A percentile compares a stretch with the other conserved stretches of the same genome.
Evolutionary conservation across 2,888 invertebrate species (phyloP).

Genomic region (Oscheius myriophilus): DNA sequence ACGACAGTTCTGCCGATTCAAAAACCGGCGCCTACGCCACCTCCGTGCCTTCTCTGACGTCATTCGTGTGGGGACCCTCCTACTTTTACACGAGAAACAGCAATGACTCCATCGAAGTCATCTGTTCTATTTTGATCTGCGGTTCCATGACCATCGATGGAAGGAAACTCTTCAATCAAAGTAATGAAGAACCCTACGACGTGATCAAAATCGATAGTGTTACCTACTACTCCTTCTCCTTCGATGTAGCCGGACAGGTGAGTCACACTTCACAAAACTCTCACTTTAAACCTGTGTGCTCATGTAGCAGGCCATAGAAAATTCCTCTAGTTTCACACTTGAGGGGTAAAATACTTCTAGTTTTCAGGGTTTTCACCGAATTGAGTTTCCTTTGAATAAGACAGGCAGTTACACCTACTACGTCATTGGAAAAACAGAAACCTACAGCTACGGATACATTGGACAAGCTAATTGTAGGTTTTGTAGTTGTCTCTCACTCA

Average conservation of each 20-base stretch:
- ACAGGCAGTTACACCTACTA: background rate
- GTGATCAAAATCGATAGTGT: background rate
- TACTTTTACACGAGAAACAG: conserved; percentile 44
- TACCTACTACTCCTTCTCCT: conserved; percentile 5
- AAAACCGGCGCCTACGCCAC: conserved; percentile 42
- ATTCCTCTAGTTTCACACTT: too few species aligned
- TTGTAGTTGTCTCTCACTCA: too few species aligned
- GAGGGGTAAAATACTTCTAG: too few species aligned
- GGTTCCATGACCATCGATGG: conserved; percentile 6
- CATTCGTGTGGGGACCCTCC: conserved; percentile 27
- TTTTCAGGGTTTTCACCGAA: conserved; percentile 16
- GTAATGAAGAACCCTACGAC: background rate
- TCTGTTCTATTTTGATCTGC: background rate
- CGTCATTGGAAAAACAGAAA: conserved; percentile 2
- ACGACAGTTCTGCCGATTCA: conserved; percentile 30
- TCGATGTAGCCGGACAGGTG: background rate
- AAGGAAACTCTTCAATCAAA: background rate
- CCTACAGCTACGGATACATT: conserved; percentile 18
- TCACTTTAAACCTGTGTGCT: background rate
- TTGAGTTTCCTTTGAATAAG: background rate
- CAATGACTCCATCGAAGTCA: conserved; percentile 37
- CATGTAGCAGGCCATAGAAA: too few species aligned
- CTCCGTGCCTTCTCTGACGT: conserved; percentile 41
- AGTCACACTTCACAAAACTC: background rate
- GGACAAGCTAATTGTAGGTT: conserved; percentile 16